Evolutionary conservation across 2,797 vertebrate species (phyloP).

Genomic region (Macropodus opercularis): DNA sequence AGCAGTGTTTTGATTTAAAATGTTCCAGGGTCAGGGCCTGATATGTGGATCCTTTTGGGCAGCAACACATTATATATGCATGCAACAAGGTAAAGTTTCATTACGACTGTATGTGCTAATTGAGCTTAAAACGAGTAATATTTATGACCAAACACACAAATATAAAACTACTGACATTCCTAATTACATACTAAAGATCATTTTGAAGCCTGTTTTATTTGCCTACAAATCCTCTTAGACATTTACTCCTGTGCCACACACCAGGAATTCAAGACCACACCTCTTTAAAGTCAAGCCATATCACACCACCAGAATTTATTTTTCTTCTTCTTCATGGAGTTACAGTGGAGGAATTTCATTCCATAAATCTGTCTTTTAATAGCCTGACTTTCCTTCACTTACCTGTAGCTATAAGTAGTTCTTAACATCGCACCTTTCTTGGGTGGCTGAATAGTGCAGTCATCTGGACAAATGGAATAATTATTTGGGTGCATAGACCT

Average conservation of each 20-base stretch:
- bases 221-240: slow-evolving; percentile 43
- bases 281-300: slow-evolving; percentile 65
- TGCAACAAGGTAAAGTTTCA: too few species aligned
- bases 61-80: too few species aligned
- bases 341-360: slow-evolving; percentile 52
- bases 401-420: slow-evolving; percentile 21
- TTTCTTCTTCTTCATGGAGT: slow-evolving; percentile 47
- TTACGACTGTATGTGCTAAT: too few species aligned
- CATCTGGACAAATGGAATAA: slow-evolving; percentile 59
- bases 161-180: too few species aligned
- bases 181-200: slow-evolving; percentile 20
- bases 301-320: slow-evolving; percentile 53
- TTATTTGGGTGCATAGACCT: slow-evolving; percentile 67
- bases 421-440: slow-evolving; percentile 33
- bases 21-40: too few species aligned
- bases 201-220: slow-evolving; percentile 40
- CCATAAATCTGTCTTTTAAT: slow-evolving; percentile 40
- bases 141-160: too few species aligned
- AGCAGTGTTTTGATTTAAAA: too few species aligned
- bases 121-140: too few species aligned
- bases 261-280: slow-evolving; percentile 58
- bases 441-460: slow-evolving; percentile 54
- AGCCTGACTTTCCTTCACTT: slow-evolving; percentile 13
- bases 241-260: slow-evolving; percentile 62
- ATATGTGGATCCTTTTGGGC: too few species aligned